Percentiles rank a stretch among this genome's conserved stretches.
Evolutionary conservation across 2,113 vertebrate genomes (phyloP).

Genomic region (Thermophis baileyi): DNA sequence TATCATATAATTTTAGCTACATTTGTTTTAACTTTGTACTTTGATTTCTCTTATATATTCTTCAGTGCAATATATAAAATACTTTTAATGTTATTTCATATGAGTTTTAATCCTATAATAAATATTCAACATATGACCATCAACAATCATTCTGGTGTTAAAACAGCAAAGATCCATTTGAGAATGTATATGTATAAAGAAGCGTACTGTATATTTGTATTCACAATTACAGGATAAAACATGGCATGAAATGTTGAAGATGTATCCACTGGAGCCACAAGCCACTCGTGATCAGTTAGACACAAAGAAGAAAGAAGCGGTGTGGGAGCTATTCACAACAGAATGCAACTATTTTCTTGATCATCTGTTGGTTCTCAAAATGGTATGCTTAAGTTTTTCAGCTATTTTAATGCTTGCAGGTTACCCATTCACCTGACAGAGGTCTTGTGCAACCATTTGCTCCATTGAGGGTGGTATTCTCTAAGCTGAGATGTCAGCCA

Average conservation of each 20-base stretch:
- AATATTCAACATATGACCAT: neutral
- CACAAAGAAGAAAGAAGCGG: conserved; percentile 75
- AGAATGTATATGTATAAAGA: neutral
- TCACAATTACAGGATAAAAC: conserved; percentile 70
- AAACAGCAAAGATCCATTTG: neutral
- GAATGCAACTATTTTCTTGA: conserved; percentile 93
- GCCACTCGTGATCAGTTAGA: conserved; percentile 48
- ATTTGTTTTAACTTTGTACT: neutral
- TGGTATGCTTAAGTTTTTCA: conserved; percentile 66
- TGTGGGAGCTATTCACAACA: conserved; percentile 91
- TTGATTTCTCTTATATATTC: neutral
- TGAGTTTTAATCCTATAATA: neutral
- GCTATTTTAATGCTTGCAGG: neutral
- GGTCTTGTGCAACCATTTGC: neutral
- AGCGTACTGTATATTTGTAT: conserved; percentile 19
- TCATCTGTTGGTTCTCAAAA: conserved; percentile 90
- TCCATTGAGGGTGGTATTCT: neutral
- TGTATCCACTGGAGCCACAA: conserved; percentile 64
- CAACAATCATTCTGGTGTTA: neutral
- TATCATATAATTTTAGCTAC: neutral
- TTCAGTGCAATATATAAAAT: neutral
- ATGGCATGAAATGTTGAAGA: conserved; percentile 78
- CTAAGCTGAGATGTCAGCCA: neutral
- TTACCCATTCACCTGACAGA: neutral
- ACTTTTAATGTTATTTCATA: neutral